A percentile compares a stretch with the other conserved stretches of the same genome.
phyloP scores from a whole-genome alignment of 2,888 invertebrate species.

The Iphiclides podalirius region DNA sequence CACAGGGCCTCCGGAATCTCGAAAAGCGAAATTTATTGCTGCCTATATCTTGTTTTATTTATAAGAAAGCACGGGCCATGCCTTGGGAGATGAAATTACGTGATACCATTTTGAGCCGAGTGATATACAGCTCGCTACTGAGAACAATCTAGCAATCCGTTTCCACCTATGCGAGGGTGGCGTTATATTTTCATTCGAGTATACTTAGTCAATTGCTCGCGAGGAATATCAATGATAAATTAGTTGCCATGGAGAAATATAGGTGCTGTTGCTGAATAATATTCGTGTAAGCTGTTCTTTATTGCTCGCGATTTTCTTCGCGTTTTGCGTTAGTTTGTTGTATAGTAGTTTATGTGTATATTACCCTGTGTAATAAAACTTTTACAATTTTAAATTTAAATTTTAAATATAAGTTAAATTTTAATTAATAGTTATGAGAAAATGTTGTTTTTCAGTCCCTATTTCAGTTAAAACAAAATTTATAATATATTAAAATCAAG shows the following conservation, averaged over 20 bases:
- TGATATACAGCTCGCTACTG: constrained; percentile 59
- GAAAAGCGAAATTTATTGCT: constrained; percentile 71
- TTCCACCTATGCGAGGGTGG: constrained; percentile 31
- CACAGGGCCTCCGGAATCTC: constrained; percentile 62
- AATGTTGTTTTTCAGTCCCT: no score
- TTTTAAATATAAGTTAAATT: no score
- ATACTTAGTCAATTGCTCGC: constrained; percentile 37
- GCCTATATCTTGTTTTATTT: constrained; percentile 77
- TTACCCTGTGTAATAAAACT: no score
- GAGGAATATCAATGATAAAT: constrained; percentile 27
- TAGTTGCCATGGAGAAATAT: constrained; percentile 25
- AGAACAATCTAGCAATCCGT: constrained; percentile 31
- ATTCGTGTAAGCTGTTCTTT: constrained; percentile 14
- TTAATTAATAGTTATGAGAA: no score
- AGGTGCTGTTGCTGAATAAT: constrained; percentile 18
- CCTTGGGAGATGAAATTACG: constrained; percentile 77
- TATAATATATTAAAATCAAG: no score
- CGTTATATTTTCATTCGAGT: constrained; percentile 39
- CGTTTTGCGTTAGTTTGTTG: neutral
- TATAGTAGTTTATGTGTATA: no score
- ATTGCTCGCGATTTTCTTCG: constrained; percentile 4
- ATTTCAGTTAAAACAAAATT: no score
- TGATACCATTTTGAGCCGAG: constrained; percentile 77
- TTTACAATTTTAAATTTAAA: no score
- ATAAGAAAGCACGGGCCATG: constrained; percentile 70